phyloP scores from a whole-genome alignment of 2,113 vertebrate genomes.

The Ciconia maguari region DNA sequence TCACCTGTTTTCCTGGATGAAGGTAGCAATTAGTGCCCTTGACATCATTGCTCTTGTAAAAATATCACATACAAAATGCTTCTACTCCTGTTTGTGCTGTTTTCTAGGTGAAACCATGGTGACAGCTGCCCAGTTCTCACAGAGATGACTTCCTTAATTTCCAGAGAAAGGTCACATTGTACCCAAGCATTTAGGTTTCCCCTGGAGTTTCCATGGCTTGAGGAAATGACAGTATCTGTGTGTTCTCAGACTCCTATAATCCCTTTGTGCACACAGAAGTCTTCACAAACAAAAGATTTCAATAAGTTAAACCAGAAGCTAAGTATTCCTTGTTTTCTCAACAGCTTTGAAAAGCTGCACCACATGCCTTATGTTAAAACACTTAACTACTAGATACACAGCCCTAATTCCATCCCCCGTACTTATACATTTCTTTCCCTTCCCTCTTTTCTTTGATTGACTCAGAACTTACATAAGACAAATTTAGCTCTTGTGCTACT shows the following conservation, averaged over 20 bases:
- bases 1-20: background rate
- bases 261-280: background rate
- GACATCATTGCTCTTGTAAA: background rate
- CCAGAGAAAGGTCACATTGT: background rate
- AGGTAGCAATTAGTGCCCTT: background rate
- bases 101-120: background rate
- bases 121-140: background rate
- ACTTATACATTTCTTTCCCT: background rate
- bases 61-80: background rate
- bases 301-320: background rate
- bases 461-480: background rate
- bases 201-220: background rate
- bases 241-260: background rate
- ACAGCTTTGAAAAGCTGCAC: background rate
- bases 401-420: background rate
- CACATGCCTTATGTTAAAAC: background rate
- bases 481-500: background rate
- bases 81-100: background rate
- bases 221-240: background rate
- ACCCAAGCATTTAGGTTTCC: background rate
- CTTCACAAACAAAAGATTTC: background rate
- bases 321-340: background rate
- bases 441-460: background rate
- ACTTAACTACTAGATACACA: background rate
- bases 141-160: background rate